Evolutionary conservation across 2,888 invertebrate species (phyloP).

Genomic region (Congeria kusceri): DNA sequence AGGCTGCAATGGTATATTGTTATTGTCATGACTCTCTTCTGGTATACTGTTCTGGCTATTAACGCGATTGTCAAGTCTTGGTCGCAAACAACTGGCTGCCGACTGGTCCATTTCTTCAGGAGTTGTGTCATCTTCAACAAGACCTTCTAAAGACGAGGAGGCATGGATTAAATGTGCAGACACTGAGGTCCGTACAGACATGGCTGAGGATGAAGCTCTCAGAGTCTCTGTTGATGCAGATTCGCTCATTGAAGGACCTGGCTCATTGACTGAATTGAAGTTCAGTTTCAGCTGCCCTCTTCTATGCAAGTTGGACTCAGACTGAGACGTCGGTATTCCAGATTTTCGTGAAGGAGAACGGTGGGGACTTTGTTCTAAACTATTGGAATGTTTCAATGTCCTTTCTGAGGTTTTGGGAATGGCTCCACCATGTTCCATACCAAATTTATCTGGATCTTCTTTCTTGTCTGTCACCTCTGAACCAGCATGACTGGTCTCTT

Average conservation of each 20-base stretch:
- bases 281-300: conserved; percentile 57
- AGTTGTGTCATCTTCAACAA: conserved; percentile 12
- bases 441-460: conserved; percentile 59
- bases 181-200: conserved; percentile 33
- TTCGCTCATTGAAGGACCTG: conserved; percentile 45
- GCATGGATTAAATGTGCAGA: conserved; percentile 41
- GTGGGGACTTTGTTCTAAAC: conserved; percentile 49
- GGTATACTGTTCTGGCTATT: conserved; percentile 50
- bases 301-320: conserved; percentile 52
- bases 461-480: conserved; percentile 16
- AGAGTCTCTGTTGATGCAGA: conserved; percentile 29
- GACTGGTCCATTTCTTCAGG: conserved; percentile 11
- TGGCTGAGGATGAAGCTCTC: conserved; percentile 37
- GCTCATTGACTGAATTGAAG: conserved; percentile 53
- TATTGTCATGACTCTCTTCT: conserved; percentile 61
- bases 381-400: conserved; percentile 55
- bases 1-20: conserved; percentile 56
- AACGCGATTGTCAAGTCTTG: conserved; percentile 32
- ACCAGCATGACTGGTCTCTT: conserved; percentile 14
- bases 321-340: conserved; percentile 52
- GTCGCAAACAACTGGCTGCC: conserved; percentile 5
- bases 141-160: conserved; percentile 27
- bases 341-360: conserved; percentile 44
- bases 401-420: conserved; percentile 51
- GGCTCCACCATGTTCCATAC: conserved; percentile 57